phyloP scores from a whole-genome alignment of 2,797 vertebrate species.

The Lepus oiostolus region DNA sequence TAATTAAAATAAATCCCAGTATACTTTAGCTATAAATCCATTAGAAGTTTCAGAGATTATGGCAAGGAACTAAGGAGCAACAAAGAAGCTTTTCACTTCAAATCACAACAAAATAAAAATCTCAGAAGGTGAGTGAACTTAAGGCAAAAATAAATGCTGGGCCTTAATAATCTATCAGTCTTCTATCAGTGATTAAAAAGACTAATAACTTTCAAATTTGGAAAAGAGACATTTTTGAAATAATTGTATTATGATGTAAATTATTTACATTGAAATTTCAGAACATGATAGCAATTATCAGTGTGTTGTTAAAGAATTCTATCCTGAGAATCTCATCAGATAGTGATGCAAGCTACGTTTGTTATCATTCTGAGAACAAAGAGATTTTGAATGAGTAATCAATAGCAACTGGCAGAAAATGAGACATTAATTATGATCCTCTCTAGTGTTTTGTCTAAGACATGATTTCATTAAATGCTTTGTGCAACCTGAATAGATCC shows the following conservation, averaged over 20 bases:
- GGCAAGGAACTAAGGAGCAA: conserved; percentile 36
- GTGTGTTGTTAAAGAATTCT: conserved; percentile 89
- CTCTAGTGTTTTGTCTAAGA: conserved; percentile 90
- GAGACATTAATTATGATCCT: conserved; percentile 91
- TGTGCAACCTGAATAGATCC: conserved; percentile 90
- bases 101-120: conserved; percentile 42
- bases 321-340: conserved; percentile 91
- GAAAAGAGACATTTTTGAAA: conserved; percentile 84
- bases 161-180: conserved; percentile 67
- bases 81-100: conserved; percentile 48
- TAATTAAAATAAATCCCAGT: conserved; percentile 1
- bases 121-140: background rate
- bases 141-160: conserved; percentile 59
- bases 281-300: conserved; percentile 89
- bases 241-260: conserved; percentile 87
- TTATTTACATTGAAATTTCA: conserved; percentile 89
- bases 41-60: conserved; percentile 46
- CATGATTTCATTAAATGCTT: conserved; percentile 92
- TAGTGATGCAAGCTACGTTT: conserved; percentile 89
- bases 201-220: conserved; percentile 83
- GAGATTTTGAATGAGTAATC: conserved; percentile 91
- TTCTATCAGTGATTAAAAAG: conserved; percentile 79
- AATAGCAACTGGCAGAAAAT: conserved; percentile 92
- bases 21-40: conserved; percentile 31
- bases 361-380: conserved; percentile 91